Percentiles rank a stretch among this genome's conserved stretches.
These are phyloP conservation scores for Gandaritis pyraliata DNA, from an alignment of 2,888 invertebrate genomes.

Conservation along the genomic window DNA sequence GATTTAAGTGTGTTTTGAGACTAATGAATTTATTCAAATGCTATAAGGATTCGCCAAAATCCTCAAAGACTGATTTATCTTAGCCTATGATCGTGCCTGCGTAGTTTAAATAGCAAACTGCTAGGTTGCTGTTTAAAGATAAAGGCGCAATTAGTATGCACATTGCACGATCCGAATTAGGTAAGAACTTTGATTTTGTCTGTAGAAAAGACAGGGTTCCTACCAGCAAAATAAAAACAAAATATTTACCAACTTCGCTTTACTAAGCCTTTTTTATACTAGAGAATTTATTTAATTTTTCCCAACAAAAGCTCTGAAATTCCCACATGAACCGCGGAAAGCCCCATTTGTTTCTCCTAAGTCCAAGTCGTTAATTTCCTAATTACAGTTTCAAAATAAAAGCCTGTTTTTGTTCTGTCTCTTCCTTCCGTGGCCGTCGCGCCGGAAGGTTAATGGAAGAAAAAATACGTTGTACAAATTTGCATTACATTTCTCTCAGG, in stretches of 20 bases:
- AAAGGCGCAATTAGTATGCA: constrained; percentile 17
- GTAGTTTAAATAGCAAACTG: constrained; percentile 43
- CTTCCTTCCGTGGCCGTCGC: constrained; percentile 64
- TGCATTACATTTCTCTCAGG: constrained; percentile 77
- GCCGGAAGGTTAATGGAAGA: constrained; percentile 79
- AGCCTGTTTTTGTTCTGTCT: constrained; percentile 70
- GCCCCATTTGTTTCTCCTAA: constrained; percentile 73
- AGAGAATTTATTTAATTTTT: constrained; percentile 53
- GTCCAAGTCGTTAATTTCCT: constrained; percentile 79
- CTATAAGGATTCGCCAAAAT: constrained; percentile 30
- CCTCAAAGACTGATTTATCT: constrained; percentile 34
- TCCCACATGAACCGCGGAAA: constrained; percentile 66
- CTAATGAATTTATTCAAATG: constrained; percentile 19
- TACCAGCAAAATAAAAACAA: constrained; percentile 29
- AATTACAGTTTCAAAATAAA: constrained; percentile 80
- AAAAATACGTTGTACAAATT: constrained; percentile 83
- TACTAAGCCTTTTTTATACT: not conserved
- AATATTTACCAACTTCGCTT: constrained; percentile 17
- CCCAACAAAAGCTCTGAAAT: constrained; percentile 57
- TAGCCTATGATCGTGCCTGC: constrained; percentile 42
- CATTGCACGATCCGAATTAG: not conserved
- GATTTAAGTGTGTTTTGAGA: not conserved
- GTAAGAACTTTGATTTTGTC: not conserved
- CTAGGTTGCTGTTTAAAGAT: constrained; percentile 27
- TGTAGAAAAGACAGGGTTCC: not conserved